These are phyloP conservation scores for Mormyrus lacerda DNA, from an alignment of 2,113 vertebrate species.

Conservation along the genomic window DNA sequence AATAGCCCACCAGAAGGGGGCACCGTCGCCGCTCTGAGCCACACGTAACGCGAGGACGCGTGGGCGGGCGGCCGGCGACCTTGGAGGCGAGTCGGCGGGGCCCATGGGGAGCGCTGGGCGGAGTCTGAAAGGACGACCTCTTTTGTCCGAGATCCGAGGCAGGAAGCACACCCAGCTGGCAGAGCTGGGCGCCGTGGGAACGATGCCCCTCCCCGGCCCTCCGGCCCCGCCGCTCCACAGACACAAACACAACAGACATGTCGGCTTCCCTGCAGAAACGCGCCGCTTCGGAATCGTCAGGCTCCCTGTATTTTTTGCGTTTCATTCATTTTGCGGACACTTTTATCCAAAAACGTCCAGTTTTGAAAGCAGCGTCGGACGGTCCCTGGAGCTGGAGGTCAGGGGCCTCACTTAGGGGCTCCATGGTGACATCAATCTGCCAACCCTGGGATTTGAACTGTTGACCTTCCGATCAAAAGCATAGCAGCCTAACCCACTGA, in stretches of 20 bases:
- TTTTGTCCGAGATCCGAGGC: conserved; percentile 24
- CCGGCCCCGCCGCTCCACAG: not conserved
- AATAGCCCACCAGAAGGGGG: conserved; percentile 35
- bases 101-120: conserved; percentile 8
- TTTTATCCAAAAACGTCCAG: not conserved
- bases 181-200: conserved; percentile 20
- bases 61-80: not conserved
- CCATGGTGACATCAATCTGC: not conserved
- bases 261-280: not conserved
- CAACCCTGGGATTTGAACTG: not conserved
- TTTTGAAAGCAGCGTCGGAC: not conserved
- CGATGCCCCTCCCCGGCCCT: not conserved
- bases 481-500: not conserved
- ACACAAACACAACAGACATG: not conserved
- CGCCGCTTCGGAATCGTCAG: not conserved
- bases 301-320: not conserved
- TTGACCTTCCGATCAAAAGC: not conserved
- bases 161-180: conserved; percentile 3
- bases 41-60: conserved; percentile 27
- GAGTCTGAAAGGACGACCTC: not conserved
- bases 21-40: conserved; percentile 26
- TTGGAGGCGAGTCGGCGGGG: not conserved
- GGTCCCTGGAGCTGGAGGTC: not conserved
- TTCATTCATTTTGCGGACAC: not conserved
- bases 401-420: not conserved